A percentile compares a stretch with the other conserved stretches of the same genome.
phyloP scores from a whole-genome alignment of 2,888 invertebrate genomes.

The Drosophila nr. fundita region DNA sequence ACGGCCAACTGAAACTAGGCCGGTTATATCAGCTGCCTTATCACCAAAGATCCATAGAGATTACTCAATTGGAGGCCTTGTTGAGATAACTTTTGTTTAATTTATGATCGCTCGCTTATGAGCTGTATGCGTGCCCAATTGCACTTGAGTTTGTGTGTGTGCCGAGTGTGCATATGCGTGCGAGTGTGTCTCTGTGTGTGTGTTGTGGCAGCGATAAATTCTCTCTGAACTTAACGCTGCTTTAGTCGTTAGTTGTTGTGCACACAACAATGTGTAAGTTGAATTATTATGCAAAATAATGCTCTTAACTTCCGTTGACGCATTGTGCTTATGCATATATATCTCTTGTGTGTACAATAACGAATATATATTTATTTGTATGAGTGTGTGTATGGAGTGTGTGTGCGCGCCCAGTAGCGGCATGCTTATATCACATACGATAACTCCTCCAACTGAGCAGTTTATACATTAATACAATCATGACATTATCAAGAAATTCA shows the following conservation, averaged over 20 bases:
- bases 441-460: slow-evolving; percentile 41
- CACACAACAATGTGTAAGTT: slow-evolving; percentile 69
- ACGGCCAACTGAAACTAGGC: slow-evolving; percentile 8
- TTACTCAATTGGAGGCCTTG: slow-evolving; percentile 21
- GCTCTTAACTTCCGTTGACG: slow-evolving; percentile 76
- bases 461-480: slow-evolving; percentile 21
- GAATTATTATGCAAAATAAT: slow-evolving; percentile 80
- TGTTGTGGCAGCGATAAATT: slow-evolving; percentile 65
- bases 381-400: slow-evolving; percentile 5
- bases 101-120: slow-evolving; percentile 67
- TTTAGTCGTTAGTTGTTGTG: slow-evolving; percentile 41
- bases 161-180: slow-evolving; percentile 12
- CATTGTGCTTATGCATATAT: slow-evolving; percentile 45
- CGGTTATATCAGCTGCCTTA: slow-evolving; percentile 3
- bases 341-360: slow-evolving; percentile 15
- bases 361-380: slow-evolving; percentile 12
- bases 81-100: slow-evolving; percentile 74
- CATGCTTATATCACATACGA: slow-evolving; percentile 72
- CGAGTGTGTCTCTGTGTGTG: slow-evolving; percentile 36
- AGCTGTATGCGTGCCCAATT: slow-evolving; percentile 70
- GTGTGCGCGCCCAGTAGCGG: slow-evolving; percentile 53
- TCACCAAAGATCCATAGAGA: neutral
- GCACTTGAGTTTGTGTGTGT: slow-evolving; percentile 57
- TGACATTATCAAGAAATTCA: slow-evolving; percentile 37
- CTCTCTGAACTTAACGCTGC: slow-evolving; percentile 51